phyloP scores from a whole-genome alignment of 2,113 vertebrate species.

The Phrynosoma platyrhinos region DNA sequence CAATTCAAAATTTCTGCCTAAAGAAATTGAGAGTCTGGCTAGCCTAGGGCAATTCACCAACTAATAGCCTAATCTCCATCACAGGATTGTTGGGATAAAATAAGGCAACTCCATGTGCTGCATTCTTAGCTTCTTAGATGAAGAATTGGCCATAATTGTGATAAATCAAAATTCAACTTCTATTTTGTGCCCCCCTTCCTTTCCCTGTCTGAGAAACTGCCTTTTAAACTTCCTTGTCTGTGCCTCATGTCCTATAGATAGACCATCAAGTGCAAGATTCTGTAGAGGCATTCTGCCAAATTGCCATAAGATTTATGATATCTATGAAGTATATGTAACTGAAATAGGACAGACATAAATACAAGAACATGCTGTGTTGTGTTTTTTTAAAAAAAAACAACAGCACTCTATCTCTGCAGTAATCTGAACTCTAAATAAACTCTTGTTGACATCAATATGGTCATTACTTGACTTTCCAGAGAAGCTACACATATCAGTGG shows the following conservation, averaged over 20 bases:
- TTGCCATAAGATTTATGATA: constrained; percentile 18
- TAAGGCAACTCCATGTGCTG: neutral
- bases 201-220: neutral
- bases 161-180: neutral
- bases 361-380: constrained; percentile 5
- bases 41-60: neutral
- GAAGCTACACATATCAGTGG: neutral
- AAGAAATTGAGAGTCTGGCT: neutral
- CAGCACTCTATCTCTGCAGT: constrained; percentile 2
- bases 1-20: neutral
- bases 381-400: neutral
- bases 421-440: neutral
- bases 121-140: neutral
- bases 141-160: neutral
- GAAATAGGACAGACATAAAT: constrained; percentile 34
- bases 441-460: neutral
- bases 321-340: neutral
- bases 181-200: neutral
- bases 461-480: neutral
- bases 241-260: neutral
- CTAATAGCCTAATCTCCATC: neutral
- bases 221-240: neutral
- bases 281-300: neutral
- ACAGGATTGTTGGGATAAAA: neutral
- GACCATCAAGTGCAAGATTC: constrained; percentile 23